Evolutionary conservation across 1,140 invertebrate species (phyloP).

Genomic region (Gerris buenoi): DNA sequence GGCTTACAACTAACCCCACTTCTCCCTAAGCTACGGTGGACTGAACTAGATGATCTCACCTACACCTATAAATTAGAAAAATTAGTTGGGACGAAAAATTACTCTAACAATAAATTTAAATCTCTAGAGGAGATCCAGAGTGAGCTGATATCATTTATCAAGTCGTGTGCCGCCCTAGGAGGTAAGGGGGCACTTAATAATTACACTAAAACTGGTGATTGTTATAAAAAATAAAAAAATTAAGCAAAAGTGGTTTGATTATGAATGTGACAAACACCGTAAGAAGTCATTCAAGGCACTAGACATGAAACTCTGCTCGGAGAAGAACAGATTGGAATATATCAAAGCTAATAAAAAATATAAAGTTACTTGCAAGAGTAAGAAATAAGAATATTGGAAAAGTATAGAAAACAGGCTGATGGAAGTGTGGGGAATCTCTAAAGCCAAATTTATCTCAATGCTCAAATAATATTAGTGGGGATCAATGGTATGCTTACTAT

Average conservation of each 20-base stretch:
- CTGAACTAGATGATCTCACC: background rate
- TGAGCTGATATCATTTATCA: background rate
- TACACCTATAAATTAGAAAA: background rate
- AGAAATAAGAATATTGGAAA: conserved; percentile 2
- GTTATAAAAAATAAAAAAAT: background rate
- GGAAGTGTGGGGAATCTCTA: background rate
- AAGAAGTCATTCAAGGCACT: background rate
- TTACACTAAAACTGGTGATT: background rate
- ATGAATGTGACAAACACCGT: background rate
- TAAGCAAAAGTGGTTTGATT: background rate
- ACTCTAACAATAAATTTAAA: background rate
- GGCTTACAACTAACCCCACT: background rate
- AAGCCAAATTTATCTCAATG: background rate
- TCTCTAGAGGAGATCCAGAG: background rate
- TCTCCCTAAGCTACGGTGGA: background rate
- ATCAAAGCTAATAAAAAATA: conserved; percentile 1
- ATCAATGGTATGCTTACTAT: conserved; percentile 2
- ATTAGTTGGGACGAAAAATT: background rate
- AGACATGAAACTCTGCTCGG: background rate
- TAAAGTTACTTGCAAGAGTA: background rate
- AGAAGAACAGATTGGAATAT: background rate
- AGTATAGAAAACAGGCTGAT: background rate
- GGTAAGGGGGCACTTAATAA: background rate
- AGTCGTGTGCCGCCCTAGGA: background rate
- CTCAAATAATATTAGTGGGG: background rate